Base-by-base conservation (phyloP, 2,113 vertebrate genomes). In the Gobius niger region DNA sequence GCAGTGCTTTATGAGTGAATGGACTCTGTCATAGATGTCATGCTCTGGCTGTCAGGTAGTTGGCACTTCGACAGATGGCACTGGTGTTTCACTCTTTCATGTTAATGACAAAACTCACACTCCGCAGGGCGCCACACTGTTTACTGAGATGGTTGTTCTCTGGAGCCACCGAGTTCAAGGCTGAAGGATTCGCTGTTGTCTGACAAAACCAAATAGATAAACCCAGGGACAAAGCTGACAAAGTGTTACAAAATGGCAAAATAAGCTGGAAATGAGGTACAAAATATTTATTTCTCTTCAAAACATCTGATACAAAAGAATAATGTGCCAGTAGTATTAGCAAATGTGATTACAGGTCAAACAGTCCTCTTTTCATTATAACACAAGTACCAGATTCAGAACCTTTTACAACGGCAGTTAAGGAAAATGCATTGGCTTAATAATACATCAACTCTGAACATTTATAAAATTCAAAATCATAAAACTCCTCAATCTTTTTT, bases 41-140 rank as follows among this genome's bases (percentile, higher is more conserved):
- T 67, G 68, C 60, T 69, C 70, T 63, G 70, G 65, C 47, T 60
- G 70, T 76, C 81, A 84, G 83, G 83, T 87, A 72, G 62, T 67
- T 18, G 52, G 77, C 79, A 59, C 63, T 42, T 62, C 5, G 49
- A 82, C 84, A 87, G 87, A 85, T 87, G 84, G 81, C 54, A 11
- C 72, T 80, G 72, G 70, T 83, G 52, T 75, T 85, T 83, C 77
- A 75, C 74, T 84, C 75, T 73, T 67, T 50, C 49, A 24, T 19
- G 70, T 70, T 79, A 69, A 84, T 85, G 76, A 78, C 78, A 70
- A 76, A 85, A 69, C 63, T 85, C 75, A 16, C 87, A 81, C 78
- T 77, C 77, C 54, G 74, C 54, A 15, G 80, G 82, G 65, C 3
- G 57, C 60, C 69, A 73, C 68, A 16, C 61, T 68, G 78, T 82